Evolutionary conservation across 53 echinoderm and acorn worm genomes (phyloP), one percentile per base, ranked within the genome.

Genomic region (Henricia sp.): DNA sequence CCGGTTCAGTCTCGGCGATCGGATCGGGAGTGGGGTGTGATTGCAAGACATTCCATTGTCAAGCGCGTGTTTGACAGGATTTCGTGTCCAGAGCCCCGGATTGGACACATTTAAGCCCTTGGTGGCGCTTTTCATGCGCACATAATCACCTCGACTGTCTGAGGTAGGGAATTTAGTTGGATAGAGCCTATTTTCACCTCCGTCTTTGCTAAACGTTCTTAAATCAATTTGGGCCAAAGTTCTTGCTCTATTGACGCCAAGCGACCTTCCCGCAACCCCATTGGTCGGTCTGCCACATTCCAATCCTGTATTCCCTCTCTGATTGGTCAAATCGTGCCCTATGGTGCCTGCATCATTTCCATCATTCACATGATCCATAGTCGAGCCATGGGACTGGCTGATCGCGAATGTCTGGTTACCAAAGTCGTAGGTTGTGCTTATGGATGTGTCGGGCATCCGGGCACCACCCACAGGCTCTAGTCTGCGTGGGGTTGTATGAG

Each of bases 381-480:
- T 46, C 12, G 70, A 78, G 30, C 50, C 68, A 25, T 46, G 57
- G 59, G 68, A 57, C 37, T 62, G 65, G 12, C 86, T 64, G n/a
- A 86, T 16, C 20, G 8, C 52, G 1, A 70, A 58, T 6, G 46
- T 46, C 34, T 21, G 48, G 38, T 10, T 14, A 9, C 27, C 64
- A n/a, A n/a, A n/a, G n/a, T n/a, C n/a, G n/a, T 23, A 52, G 20
- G 38, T 46, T 32, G 48, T 14, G 6, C 51, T 72, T 16, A 34
- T 38, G 37, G 23, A 37, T 52, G 23, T 29, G 37, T 14, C 52
- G 42, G 1, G 63, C n/a, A 14, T 29, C 16, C 52, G 25, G 37
- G 68, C 66, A 4, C 51, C 55, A 28, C 20, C 62, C 57, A 89
- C 60, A 17, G 89, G 89, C 24, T 84, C 68, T 1, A 89, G 89